Conservation (phyloP, 1,140 invertebrate species). For the Geopemphigus sp. region DNA sequence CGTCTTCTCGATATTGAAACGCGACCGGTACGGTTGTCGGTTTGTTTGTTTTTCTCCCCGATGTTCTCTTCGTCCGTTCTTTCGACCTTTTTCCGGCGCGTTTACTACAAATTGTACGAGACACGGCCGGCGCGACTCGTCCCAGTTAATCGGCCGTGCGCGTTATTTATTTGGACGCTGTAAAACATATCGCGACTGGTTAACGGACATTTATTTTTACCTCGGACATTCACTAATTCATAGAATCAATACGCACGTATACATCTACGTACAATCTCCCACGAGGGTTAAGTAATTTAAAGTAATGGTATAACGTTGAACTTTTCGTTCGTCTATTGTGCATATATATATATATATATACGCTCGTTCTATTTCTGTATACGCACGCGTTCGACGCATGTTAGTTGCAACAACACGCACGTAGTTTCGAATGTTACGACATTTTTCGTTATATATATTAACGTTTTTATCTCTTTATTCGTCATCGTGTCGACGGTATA, state of each 20-base stretch:
- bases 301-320: neutral
- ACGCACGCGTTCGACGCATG: no score
- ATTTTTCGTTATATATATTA: neutral
- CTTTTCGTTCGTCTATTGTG: neutral
- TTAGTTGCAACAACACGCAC: no score
- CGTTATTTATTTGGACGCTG: neutral
- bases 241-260: neutral
- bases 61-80: no score
- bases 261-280: neutral
- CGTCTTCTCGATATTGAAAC: no score
- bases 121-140: neutral
- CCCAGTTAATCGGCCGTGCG: neutral
- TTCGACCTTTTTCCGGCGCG: neutral
- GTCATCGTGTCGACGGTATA: neutral
- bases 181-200: neutral
- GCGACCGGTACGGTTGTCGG: no score
- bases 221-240: neutral
- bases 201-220: neutral
- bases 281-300: slow-evolving; percentile 17
- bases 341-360: no score
- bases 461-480: neutral
- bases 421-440: no score
- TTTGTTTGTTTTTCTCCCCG: no score
- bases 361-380: no score
- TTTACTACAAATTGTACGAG: neutral